phyloP scores from a whole-genome alignment of 2,888 invertebrate genomes.

The Aphodius sticticus region DNA sequence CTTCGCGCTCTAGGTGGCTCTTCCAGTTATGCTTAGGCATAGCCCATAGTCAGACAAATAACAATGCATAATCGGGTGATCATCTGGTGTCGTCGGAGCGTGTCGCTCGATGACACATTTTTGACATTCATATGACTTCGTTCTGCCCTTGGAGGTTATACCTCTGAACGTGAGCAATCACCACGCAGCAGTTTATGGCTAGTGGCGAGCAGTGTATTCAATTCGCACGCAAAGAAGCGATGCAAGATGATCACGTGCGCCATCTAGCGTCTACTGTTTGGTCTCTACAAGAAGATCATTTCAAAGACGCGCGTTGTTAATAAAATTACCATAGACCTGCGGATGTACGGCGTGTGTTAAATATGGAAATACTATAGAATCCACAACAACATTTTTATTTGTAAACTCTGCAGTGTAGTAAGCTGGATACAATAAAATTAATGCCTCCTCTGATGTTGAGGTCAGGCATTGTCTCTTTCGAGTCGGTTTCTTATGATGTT shows the following conservation, averaged over 20 bases:
- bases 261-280: no score
- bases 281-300: no score
- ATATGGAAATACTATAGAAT: no score
- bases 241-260: neutral
- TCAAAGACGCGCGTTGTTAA: no score
- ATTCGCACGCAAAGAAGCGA: neutral
- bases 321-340: no score
- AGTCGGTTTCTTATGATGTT: no score
- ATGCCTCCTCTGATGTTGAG: no score
- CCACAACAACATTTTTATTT: no score
- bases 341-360: no score
- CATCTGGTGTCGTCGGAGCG: neutral
- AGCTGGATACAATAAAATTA: no score
- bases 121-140: constrained; percentile 25
- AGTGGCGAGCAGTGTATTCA: neutral
- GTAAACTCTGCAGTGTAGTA: no score
- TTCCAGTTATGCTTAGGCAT: neutral
- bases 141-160: constrained; percentile 15
- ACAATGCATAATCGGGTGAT: constrained; percentile 10
- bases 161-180: neutral
- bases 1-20: neutral
- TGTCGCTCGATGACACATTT: constrained; percentile 19
- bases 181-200: neutral
- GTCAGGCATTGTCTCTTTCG: no score
- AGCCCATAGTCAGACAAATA: neutral